Evolutionary conservation across 2,797 vertebrate species (phyloP), one percentile per base, ranked within the genome.

Genomic region (Vespertilio murinus): DNA sequence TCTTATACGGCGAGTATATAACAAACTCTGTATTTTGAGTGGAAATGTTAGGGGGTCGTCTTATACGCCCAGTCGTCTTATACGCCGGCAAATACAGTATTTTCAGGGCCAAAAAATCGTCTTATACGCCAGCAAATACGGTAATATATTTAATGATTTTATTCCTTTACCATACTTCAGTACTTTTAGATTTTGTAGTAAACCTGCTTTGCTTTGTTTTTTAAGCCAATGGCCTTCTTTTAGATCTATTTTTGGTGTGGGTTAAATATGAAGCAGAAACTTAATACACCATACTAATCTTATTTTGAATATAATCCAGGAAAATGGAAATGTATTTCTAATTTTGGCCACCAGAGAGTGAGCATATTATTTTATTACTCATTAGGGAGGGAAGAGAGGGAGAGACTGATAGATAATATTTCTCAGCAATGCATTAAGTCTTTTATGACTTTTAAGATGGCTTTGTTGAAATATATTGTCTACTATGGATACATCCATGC

Each of bases 261-360:
- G 33, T 92, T 90, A 93, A 95, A 79, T 93, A 73, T 89, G 69
- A 90, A 89, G 33, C 64, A 84, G 91, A 88, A 92, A 96, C 33
- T 80, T 92, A 79, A 93, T 84, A 82, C 0, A 64, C 23, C 67
- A 38, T 35, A 93, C 33, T 65, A 79, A 83, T 59, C 22, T 38
- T 82, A 49, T 49, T 90, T 90, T 94, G 90, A 54, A 74, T 91
- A 78, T 73, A 83, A 95, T 52, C 89, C 89, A 88, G 33, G 73
- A 94, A 92, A 96, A 85, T 88, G 22, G 35, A 93, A 74, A 42
- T 96, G 92, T 71, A 71, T 85, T 95, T 96, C 81, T 88, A 7
- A 85, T 91, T 94, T 95, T 95, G 77, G 35, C 95, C 95, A 96
- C 91, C 77, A 97, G 95, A 94, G 80, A 90, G 95, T 74, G 69